These are phyloP conservation scores for Orchestia grillus DNA, from an alignment of 1,140 invertebrate genomes.

Conservation along the genomic window DNA sequence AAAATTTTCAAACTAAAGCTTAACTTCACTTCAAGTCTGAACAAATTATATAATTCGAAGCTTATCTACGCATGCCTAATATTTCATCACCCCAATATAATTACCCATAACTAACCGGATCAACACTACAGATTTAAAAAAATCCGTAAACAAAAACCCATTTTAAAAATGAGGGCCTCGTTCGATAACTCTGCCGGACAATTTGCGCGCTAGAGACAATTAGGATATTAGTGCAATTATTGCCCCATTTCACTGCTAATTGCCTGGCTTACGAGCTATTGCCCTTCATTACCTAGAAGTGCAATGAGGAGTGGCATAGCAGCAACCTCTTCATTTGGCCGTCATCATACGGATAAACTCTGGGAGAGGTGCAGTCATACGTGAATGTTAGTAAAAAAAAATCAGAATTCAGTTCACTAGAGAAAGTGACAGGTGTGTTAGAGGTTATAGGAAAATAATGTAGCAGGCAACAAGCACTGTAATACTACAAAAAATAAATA, in stretches of 20 bases:
- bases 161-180: background rate
- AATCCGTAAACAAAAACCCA: background rate
- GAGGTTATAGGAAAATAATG: background rate
- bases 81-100: background rate
- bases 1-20: background rate
- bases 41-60: background rate
- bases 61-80: background rate
- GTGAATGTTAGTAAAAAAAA: slow-evolving; percentile 17
- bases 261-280: background rate
- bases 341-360: slow-evolving; percentile 40
- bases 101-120: background rate
- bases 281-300: slow-evolving; percentile 34
- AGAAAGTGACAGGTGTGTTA: background rate
- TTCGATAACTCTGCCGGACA: background rate
- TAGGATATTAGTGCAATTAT: background rate
- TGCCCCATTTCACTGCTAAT: background rate
- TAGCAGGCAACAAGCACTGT: slow-evolving; percentile 19
- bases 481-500: background rate
- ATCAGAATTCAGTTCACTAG: background rate
- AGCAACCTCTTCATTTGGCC: slow-evolving; percentile 37
- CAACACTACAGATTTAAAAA: background rate
- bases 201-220: background rate
- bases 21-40: background rate
- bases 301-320: slow-evolving; percentile 15
- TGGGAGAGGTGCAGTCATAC: slow-evolving; percentile 16